Base-by-base conservation (phyloP, 2,797 vertebrate genomes). In the Pantherophis vulpinus region DNA sequence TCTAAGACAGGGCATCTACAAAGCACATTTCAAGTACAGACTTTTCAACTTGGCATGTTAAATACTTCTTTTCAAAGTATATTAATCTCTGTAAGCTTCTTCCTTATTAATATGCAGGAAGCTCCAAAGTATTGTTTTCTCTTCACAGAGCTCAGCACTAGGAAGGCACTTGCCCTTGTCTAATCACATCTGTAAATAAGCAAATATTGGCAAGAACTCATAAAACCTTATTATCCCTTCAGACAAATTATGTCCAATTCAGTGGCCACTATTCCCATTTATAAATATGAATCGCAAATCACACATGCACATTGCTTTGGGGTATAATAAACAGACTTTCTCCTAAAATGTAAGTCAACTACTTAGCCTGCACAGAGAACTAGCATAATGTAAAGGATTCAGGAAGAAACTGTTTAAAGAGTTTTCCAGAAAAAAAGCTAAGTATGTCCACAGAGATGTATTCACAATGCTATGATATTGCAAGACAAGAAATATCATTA, bases 121-220 rank as follows among this genome's bases (percentile, higher is more conserved):
- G n/a, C 7, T 94, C 92, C 51, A 87, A 37, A 88, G 27, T 86
- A 95, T 61, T 95, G 16, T 94, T 96, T 97, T 94, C 14, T 18
- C 9, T 51, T 23, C 93, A 16, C 12, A 89, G 56, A 93, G 18
- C 59, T 96, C 29, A 92, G 79, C 14, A 90, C 27, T 70, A 92
- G 95, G 91, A 79, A 96, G 2, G 27, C 51, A 95, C 88, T 97
- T 96, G n/a, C 27, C 58, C 86, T 95, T 96, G 74, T 91, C 91
- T 95, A 96, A 93, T 93, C 89, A 89, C 20, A 95, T 95, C 89
- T 95, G 79, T 79, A 96, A 96, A 47, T 96, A 95, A 95, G 92
- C 11, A 96, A 95, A 95, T 96, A 95, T 74, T 95, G 83, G 79
- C n/a, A 94, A 96, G 96, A 97, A 90, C 61, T 94, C 37, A 32